Base-by-base conservation (phyloP, 2,888 invertebrate genomes). In the Agonopterix arenella region DNA sequence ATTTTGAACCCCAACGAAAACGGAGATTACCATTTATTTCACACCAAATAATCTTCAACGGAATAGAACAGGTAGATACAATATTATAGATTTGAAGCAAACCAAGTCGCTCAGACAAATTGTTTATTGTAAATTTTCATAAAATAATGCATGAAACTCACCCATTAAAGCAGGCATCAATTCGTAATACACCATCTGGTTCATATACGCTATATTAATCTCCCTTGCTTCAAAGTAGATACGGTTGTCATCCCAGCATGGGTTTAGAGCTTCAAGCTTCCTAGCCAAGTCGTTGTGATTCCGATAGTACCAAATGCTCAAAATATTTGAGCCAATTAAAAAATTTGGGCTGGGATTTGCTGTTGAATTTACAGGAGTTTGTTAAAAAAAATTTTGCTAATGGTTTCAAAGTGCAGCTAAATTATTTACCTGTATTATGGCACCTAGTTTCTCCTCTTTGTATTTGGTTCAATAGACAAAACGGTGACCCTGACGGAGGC, bases 241-340 rank as follows among this genome's bases (percentile, higher is more conserved):
- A 0, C 92, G 93, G 75, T 96, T 95, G 67, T 96, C 96, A 61
- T 94, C 93, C 96, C 96, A 96, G 72, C 95, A 95, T 0, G 95
- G 95, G 79, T 97, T 96, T 0, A 96, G 82, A 36, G 90, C 84
- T 0, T 91, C 85, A 45, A 97, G 79, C 4, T 81, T 90, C 42
- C 90, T 90, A 0, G 96, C 96, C 1, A 95, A 66, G 36, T 93
- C 83, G 77, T 97, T 97, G 78, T 97, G 97, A 70, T 95, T 94
- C 43, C 96, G 88, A 45, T 55, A 68, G 36, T 62, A 52, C 75
- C 74, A 75, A 1, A 76, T 44, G 16, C 53, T 55, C 2, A 62
- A 0, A 8, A 73, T 18, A 51, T 72, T 72, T 0, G 59, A 36
- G 1, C 68, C 70, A 0, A 72, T 44, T 0, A 76, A 45, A 0